A percentile compares a stretch with the other conserved stretches of the same genome.
These are phyloP conservation scores for Anagrus nilaparvatae DNA, from an alignment of 1,140 invertebrate genomes.

Conservation along the genomic window DNA sequence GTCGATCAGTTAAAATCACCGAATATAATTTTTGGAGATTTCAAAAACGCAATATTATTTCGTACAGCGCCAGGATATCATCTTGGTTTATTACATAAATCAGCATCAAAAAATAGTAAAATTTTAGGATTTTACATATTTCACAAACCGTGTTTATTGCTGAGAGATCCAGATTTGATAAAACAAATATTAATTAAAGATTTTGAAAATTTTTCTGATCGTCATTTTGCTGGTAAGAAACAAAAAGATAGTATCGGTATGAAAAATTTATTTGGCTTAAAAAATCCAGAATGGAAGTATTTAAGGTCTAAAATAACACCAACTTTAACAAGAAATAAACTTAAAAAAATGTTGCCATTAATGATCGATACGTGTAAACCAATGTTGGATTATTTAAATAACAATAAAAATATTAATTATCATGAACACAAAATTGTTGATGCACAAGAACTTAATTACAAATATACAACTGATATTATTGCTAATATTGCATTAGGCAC, in stretches of 20 bases:
- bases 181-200: conserved; percentile 39
- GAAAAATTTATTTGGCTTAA: conserved; percentile 29
- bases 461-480: conserved; percentile 47
- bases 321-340: conserved; percentile 24
- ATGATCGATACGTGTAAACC: conserved; percentile 34
- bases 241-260: conserved; percentile 28
- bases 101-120: conserved; percentile 10
- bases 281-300: conserved; percentile 36
- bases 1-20: conserved; percentile 13
- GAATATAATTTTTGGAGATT: conserved; percentile 22
- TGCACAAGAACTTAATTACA: conserved; percentile 37
- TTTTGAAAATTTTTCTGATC: conserved; percentile 40
- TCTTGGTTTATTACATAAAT: conserved; percentile 26
- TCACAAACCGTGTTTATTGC: conserved; percentile 23
- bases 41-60: conserved; percentile 21
- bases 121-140: conserved; percentile 27
- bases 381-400: conserved; percentile 24
- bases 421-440: conserved; percentile 19
- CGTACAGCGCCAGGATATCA: conserved; percentile 30
- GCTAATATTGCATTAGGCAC: conserved; percentile 45
- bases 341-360: conserved; percentile 28
- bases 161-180: conserved; percentile 22
- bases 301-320: conserved; percentile 40
- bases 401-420: neutral
- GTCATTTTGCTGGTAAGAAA: conserved; percentile 23